Percentiles rank a stretch among this genome's conserved stretches.
Evolutionary conservation across 37 sponge, comb jelly and placozoan genomes (phyloP).

Genomic region (Bolinopsis microptera): DNA sequence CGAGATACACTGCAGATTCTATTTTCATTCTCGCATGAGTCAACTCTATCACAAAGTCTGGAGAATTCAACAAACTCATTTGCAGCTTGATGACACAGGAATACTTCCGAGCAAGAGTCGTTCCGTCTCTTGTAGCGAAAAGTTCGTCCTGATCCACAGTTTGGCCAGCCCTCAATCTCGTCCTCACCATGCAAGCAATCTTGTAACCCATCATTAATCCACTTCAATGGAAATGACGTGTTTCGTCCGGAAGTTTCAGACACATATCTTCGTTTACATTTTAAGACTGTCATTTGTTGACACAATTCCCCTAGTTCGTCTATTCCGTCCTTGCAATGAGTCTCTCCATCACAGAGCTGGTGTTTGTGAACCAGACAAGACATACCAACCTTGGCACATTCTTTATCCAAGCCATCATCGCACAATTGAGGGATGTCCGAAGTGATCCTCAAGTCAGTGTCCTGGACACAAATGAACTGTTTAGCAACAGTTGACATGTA

Average conservation of each 20-base stretch:
- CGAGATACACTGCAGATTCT: not conserved
- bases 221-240: not conserved
- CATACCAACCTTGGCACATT: not conserved
- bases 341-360: not conserved
- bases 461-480: not conserved
- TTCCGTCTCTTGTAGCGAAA: not conserved
- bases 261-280: not conserved
- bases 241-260: not conserved
- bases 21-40: constrained; percentile 26
- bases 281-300: not conserved
- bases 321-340: not conserved
- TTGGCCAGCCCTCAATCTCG: not conserved
- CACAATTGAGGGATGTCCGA: not conserved
- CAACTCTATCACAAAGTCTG: not conserved
- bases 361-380: constrained; percentile 9
- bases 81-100: not conserved
- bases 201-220: not conserved
- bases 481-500: not conserved
- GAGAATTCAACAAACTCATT: not conserved
- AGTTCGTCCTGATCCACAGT: not conserved
- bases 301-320: not conserved
- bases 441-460: no score
- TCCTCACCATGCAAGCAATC: not conserved
- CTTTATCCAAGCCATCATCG: not conserved
- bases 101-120: not conserved